Conservation (phyloP, 2,797 vertebrate genomes). For the Pogoniulus pusillus region DNA sequence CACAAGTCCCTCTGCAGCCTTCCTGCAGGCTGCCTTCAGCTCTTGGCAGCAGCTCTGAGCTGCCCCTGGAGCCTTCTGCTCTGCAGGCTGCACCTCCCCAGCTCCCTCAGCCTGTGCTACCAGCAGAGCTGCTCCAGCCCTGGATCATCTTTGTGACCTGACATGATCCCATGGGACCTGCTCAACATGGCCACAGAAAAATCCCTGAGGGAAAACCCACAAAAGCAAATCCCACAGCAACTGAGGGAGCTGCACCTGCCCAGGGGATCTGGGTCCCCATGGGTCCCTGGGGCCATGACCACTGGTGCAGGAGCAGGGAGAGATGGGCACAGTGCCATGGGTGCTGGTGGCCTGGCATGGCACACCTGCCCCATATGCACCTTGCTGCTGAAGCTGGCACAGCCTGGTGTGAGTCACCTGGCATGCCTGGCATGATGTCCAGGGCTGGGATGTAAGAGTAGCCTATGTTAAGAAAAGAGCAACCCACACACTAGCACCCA, state of each 20-base stretch:
- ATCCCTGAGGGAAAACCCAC: neutral
- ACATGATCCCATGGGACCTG: rapidly evolving
- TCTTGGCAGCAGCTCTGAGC: no score
- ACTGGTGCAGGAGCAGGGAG: neutral
- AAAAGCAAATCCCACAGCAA: neutral
- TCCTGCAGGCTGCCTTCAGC: no score
- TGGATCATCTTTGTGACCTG: no score
- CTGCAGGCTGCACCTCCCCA: no score
- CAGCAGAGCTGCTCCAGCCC: no score
- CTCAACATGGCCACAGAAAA: no score
- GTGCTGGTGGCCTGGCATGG: rapidly evolving
- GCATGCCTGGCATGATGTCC: neutral
- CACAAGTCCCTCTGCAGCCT: no score
- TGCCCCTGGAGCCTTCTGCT: no score
- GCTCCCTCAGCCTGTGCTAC: no score
- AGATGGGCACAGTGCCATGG: rapidly evolving
- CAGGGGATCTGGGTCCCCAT: neutral
- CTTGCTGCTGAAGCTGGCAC: neutral
- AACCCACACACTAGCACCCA: neutral
- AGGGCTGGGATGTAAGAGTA: slow-evolving; percentile 43
- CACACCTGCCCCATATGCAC: neutral
- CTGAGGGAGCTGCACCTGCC: neutral
- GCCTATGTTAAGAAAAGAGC: slow-evolving; percentile 27
- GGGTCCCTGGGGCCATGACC: neutral
- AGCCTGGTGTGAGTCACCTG: slow-evolving; percentile 26